A percentile compares a stretch with the other conserved stretches of the same genome.
phyloP scores from a whole-genome alignment of 2,797 vertebrate genomes.

The Helarctos malayanus region DNA sequence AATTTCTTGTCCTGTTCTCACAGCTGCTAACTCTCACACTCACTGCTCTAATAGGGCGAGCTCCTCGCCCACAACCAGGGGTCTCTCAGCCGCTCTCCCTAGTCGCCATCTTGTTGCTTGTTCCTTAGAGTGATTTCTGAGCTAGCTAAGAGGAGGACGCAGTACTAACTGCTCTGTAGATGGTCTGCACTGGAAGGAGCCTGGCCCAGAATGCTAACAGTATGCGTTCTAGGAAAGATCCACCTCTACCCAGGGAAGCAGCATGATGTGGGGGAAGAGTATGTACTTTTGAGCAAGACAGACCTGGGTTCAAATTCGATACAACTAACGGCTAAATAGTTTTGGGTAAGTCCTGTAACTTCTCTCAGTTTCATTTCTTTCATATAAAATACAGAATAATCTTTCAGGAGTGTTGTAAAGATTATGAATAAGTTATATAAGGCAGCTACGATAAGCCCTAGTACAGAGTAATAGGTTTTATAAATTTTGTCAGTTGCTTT shows the following conservation, averaged over 20 bases:
- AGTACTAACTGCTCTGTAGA: background rate
- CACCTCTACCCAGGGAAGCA: background rate
- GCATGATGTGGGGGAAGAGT: background rate
- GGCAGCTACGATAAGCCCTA: background rate
- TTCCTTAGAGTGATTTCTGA: fast-evolving
- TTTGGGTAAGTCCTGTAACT: slow-evolving; percentile 1
- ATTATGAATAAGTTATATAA: background rate
- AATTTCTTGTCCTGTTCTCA: background rate
- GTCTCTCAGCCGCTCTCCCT: fast-evolving
- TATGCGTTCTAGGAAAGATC: background rate
- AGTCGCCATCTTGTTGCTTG: fast-evolving
- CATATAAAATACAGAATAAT: background rate
- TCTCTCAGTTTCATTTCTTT: slow-evolving; percentile 30
- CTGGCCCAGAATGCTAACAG: background rate
- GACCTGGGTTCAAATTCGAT: background rate
- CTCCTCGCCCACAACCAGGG: fast-evolving
- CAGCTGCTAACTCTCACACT: background rate
- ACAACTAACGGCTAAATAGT: background rate
- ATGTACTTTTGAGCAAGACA: background rate
- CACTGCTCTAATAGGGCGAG: background rate
- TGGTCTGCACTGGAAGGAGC: background rate
- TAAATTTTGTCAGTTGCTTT: background rate
- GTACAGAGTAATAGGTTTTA: background rate
- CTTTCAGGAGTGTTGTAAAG: background rate
- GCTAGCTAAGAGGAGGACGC: fast-evolving